phyloP scores from a whole-genome alignment of 2,888 invertebrate genomes.

The Clistopyga incitator region DNA sequence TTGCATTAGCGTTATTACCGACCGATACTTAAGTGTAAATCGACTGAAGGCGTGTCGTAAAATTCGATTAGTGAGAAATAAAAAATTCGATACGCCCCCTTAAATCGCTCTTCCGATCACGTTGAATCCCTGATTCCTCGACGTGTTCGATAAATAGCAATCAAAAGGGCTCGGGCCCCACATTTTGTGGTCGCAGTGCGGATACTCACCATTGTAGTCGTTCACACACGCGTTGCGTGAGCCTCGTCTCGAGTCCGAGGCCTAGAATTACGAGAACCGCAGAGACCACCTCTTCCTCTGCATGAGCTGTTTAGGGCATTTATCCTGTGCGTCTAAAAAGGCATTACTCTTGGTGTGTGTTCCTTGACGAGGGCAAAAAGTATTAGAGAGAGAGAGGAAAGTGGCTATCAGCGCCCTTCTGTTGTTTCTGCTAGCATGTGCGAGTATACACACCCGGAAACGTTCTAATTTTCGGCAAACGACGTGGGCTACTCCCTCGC shows the following conservation, averaged over 20 bases:
- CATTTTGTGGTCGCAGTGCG: slow-evolving; percentile 56
- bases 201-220: slow-evolving; percentile 40
- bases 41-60: neutral
- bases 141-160: slow-evolving; percentile 63
- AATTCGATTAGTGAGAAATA: slow-evolving; percentile 59
- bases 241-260: slow-evolving; percentile 29
- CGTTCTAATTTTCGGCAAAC: slow-evolving; percentile 74
- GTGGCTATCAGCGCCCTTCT: slow-evolving; percentile 40
- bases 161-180: slow-evolving; percentile 56
- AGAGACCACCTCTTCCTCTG: neutral
- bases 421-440: slow-evolving; percentile 21
- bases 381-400: slow-evolving; percentile 40
- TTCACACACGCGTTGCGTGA: slow-evolving; percentile 21
- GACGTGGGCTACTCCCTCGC: slow-evolving; percentile 60
- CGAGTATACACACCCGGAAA: slow-evolving; percentile 67
- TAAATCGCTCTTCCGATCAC: slow-evolving; percentile 7
- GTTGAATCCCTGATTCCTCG: slow-evolving; percentile 51
- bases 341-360: slow-evolving; percentile 11
- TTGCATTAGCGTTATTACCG: slow-evolving; percentile 24
- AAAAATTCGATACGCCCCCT: slow-evolving; percentile 51
- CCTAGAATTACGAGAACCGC: slow-evolving; percentile 47
- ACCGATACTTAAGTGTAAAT: slow-evolving; percentile 20
- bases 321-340: slow-evolving; percentile 22
- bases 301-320: neutral
- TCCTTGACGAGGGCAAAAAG: slow-evolving; percentile 51